Evolutionary conservation across 2,113 vertebrate genomes (phyloP), one percentile per base, ranked within the genome.

Genomic region (Protobothrops mucrosquamatus): DNA sequence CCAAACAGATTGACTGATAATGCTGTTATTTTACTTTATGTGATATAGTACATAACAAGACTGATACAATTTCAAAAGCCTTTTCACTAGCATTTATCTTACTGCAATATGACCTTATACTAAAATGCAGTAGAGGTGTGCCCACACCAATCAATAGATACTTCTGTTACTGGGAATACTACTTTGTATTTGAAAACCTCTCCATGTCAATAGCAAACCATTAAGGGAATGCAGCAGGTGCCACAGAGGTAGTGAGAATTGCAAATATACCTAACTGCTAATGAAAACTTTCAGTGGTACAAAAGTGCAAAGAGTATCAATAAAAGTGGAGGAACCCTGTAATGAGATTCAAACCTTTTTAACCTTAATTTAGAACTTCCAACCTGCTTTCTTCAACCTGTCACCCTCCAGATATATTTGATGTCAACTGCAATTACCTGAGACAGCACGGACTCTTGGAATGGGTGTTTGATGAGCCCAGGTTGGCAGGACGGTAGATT

Each of bases 271-370:
- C 20, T 54, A 29, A 7, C 51, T 54, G 86, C 7, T 52, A 93
- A 56, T 56, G 86, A 93, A 94, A 94, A 95, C 94, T 90, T 0
- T 29, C 24, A 20, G 24, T 0, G 18, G 24, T 46, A 64, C 23
- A 61, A 92, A 93, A 92, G 92, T 20, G 94, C 95, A 95, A 43
- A 74, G 92, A 94, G 34, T 56, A 87, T 85, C 59, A 87, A 51
- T 94, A 93, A 95, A 95, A 96, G 92, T 89, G 69, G 95, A 93
- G 92, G 69, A 52, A 89, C 93, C 95, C 93, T 95, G 93, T 93
- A 93, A 93, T 43, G 23, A 91, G 92, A 91, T 86, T 94, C 92
- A 52, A 87, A 46, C 89, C 88, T 89, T 95, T 95, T 92, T 95
- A 94, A 90, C 91, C 95, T 64, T 23, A 88, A 95, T 95, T 95